Percentiles rank a stretch among this genome's conserved stretches.
Evolutionary conservation across 2,888 invertebrate genomes (phyloP).

Genomic region (Cephus nigrinus): DNA sequence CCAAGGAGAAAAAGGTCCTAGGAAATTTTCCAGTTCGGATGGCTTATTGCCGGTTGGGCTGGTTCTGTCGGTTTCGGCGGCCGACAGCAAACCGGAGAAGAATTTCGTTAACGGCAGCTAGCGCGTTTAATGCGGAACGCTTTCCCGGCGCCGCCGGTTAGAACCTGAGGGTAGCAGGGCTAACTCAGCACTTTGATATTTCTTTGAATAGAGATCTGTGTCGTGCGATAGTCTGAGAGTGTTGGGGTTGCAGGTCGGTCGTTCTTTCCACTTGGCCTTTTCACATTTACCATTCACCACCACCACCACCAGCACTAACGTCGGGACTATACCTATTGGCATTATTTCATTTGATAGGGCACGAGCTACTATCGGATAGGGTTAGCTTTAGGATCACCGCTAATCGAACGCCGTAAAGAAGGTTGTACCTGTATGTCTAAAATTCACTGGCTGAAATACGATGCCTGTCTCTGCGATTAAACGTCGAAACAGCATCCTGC

Average conservation of each 20-base stretch:
- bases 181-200: conserved; percentile 57
- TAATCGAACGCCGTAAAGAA: background rate
- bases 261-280: background rate
- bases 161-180: conserved; percentile 34
- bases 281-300: background rate
- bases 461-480: conserved; percentile 7
- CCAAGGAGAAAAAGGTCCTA: conserved; percentile 10
- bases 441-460: conserved; percentile 23
- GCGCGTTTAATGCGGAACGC: conserved; percentile 35
- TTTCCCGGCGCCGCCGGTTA: background rate
- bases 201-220: conserved; percentile 62
- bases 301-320: background rate
- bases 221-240: conserved; percentile 50
- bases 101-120: conserved; percentile 40
- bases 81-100: conserved; percentile 10
- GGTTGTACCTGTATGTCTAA: background rate
- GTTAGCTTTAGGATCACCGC: conserved; percentile 2
- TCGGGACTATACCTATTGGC: background rate
- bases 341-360: background rate
- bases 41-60: background rate
- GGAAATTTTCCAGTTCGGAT: conserved; percentile 17
- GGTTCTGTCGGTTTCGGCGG: background rate
- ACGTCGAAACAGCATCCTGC: background rate
- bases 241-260: conserved; percentile 13
- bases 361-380: background rate